These are phyloP conservation scores for Oscheius onirici DNA, from an alignment of 2,888 invertebrate genomes.

Conservation along the genomic window DNA sequence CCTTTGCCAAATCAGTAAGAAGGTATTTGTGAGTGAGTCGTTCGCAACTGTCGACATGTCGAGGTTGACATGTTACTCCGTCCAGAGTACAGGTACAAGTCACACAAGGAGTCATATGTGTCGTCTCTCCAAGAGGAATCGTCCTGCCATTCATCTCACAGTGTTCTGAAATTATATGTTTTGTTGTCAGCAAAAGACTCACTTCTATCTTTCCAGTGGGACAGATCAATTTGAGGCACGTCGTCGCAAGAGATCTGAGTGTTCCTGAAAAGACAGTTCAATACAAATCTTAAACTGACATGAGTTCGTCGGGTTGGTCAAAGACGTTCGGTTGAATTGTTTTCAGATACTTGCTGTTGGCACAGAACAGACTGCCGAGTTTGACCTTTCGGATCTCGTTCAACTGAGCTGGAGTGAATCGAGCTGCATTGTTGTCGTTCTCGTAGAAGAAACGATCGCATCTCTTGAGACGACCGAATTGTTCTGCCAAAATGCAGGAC, in stretches of 20 bases:
- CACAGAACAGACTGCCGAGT: slow-evolving; percentile 85
- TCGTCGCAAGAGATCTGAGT: slow-evolving; percentile 68
- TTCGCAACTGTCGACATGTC: slow-evolving; percentile 64
- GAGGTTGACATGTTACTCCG: slow-evolving; percentile 69
- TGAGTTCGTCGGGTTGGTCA: slow-evolving; percentile 80
- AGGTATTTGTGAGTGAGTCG: slow-evolving; percentile 67
- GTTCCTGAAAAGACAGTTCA: slow-evolving; percentile 54
- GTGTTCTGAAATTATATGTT: slow-evolving; percentile 53
- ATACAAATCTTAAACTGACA: slow-evolving; percentile 43
- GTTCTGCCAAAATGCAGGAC: slow-evolving; percentile 92
- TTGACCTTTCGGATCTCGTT: slow-evolving; percentile 85
- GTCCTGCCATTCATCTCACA: slow-evolving; percentile 69
- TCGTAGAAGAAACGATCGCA: slow-evolving; percentile 95
- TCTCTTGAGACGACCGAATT: slow-evolving; percentile 77
- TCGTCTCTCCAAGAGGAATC: slow-evolving; percentile 67
- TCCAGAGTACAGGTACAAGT: slow-evolving; percentile 70
- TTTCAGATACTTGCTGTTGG: slow-evolving; percentile 85
- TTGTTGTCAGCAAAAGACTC: slow-evolving; percentile 23
- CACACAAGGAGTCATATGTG: slow-evolving; percentile 70
- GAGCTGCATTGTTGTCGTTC: slow-evolving; percentile 68
- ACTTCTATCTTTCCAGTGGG: slow-evolving; percentile 69
- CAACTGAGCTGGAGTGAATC: slow-evolving; percentile 78
- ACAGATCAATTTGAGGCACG: slow-evolving; percentile 66
- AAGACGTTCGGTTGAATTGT: slow-evolving; percentile 89
- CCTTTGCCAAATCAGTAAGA: slow-evolving; percentile 64